Conservation (phyloP, 1,140 invertebrate genomes). For the Drosophila novamexicana region DNA sequence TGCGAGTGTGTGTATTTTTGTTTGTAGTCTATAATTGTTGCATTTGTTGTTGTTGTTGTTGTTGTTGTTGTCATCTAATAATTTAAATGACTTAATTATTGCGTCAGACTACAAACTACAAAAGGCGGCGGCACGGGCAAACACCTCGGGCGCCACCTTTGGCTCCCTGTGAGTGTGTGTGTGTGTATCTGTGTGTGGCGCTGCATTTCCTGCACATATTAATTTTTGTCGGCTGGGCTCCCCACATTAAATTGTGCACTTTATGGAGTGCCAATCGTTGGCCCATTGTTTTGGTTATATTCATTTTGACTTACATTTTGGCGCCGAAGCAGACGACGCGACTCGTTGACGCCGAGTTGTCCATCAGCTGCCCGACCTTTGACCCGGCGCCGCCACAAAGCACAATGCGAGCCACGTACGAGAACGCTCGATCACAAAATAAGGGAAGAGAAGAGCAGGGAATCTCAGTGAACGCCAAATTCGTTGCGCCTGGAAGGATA, state of each 20-base stretch:
- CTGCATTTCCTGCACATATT: constrained; percentile 65
- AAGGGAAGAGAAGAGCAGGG: constrained; percentile 5
- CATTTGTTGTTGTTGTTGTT: constrained; percentile 56
- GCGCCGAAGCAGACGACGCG: constrained; percentile 63
- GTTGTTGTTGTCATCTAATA: constrained; percentile 76
- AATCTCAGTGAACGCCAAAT: constrained; percentile 62
- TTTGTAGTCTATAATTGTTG: constrained; percentile 19
- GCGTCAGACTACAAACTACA: constrained; percentile 74
- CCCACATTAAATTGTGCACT: constrained; percentile 66
- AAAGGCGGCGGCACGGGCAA: constrained; percentile 49
- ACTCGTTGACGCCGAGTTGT: constrained; percentile 49
- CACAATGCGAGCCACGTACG: constrained; percentile 56
- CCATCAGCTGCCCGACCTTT: constrained; percentile 67
- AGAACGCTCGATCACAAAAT: constrained; percentile 54
- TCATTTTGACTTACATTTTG: constrained; percentile 49
- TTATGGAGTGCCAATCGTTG: constrained; percentile 79
- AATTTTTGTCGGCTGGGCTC: constrained; percentile 29
- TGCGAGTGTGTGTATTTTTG: constrained; percentile 40
- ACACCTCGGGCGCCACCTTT: constrained; percentile 43
- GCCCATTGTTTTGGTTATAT: constrained; percentile 15
- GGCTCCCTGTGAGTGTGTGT: neutral
- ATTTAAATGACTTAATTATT: constrained; percentile 82
- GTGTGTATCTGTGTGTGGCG: constrained; percentile 45
- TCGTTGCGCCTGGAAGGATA: constrained; percentile 64
- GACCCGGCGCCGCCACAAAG: constrained; percentile 57